These are phyloP conservation scores for Perodicticus potto DNA, from an alignment of 2,797 vertebrate species.

Conservation along the genomic window DNA sequence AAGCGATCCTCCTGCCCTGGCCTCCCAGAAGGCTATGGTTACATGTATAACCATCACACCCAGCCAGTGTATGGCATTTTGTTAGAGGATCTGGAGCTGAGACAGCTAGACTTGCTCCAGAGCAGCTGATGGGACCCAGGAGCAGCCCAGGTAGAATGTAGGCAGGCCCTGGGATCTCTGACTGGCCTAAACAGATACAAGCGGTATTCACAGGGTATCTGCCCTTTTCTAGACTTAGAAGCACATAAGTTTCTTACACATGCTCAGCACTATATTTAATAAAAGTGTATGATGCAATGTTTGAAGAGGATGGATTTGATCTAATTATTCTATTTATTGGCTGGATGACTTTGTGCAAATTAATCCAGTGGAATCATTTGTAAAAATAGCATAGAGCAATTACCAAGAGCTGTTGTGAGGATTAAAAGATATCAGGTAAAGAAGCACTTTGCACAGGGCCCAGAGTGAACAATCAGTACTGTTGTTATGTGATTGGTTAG, in stretches of 20 bases:
- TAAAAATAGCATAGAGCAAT: slow-evolving; percentile 2
- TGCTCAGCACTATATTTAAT: neutral
- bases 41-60: too few species aligned
- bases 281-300: neutral
- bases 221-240: neutral
- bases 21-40: too few species aligned
- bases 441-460: neutral
- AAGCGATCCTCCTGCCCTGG: too few species aligned
- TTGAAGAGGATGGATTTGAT: neutral
- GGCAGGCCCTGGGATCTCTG: neutral
- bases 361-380: neutral
- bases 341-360: neutral
- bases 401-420: neutral
- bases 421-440: neutral
- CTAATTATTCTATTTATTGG: neutral
- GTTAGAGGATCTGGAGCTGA: neutral
- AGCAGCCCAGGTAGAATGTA: neutral
- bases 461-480: neutral
- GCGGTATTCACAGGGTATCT: neutral
- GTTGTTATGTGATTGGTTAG: neutral
- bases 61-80: neutral
- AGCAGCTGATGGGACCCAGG: neutral
- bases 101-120: neutral
- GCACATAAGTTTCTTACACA: neutral
- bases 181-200: neutral